Evolutionary conservation across 2,888 invertebrate genomes (phyloP).

Genomic region (Helicoverpa assulta): DNA sequence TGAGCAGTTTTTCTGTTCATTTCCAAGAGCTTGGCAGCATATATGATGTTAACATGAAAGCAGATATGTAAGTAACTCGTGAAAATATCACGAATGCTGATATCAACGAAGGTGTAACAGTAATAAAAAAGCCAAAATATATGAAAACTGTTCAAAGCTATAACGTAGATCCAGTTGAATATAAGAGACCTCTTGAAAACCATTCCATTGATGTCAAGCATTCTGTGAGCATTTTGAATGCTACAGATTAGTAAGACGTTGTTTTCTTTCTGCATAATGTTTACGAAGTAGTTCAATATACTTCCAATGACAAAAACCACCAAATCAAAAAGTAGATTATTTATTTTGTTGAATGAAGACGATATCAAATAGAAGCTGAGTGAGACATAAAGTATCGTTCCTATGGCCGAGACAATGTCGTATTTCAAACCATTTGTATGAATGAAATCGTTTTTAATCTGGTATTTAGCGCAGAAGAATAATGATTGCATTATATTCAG

Average conservation of each 20-base stretch:
- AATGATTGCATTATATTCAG: conserved; percentile 22
- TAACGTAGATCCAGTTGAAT: neutral
- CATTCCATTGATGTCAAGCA: neutral
- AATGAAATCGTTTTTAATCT: conserved; percentile 7
- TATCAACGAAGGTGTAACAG: neutral
- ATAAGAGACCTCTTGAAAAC: neutral
- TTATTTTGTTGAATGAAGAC: neutral
- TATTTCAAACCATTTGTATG: conserved; percentile 23
- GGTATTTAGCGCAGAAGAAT: conserved; percentile 13
- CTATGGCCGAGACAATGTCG: conserved; percentile 3
- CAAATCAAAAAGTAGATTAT: neutral
- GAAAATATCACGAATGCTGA: neutral
- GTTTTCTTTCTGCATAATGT: neutral
- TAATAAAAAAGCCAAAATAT: conserved; percentile 17
- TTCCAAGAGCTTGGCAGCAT: conserved; percentile 27
- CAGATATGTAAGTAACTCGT: conserved; percentile 10
- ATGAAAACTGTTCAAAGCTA: conserved; percentile 8
- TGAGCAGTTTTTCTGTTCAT: conserved; percentile 3
- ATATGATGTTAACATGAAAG: conserved; percentile 29
- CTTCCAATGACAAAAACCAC: neutral
- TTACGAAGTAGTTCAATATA: neutral
- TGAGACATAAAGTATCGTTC: neutral
- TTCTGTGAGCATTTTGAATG: neutral
- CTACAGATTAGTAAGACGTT: neutral
- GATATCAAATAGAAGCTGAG: conserved; percentile 17